Percentiles rank a stretch among this genome's conserved stretches.
Conservation (phyloP, 2,888 invertebrate genomes). For the Schizaphis graminum region DNA sequence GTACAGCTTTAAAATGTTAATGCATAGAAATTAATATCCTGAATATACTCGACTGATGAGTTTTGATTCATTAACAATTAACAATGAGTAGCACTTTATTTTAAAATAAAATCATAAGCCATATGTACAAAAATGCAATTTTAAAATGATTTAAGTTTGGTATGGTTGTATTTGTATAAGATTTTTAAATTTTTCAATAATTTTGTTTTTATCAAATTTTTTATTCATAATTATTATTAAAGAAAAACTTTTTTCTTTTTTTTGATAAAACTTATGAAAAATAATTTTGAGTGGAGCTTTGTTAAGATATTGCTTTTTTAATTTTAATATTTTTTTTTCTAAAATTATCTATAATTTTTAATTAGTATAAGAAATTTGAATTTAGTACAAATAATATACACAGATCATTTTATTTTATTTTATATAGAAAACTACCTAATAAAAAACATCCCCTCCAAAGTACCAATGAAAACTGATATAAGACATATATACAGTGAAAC, state of each 20-base stretch:
- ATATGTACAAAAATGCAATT: neutral
- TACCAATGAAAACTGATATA: neutral
- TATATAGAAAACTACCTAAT: neutral
- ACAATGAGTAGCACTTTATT: neutral
- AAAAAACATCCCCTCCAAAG: neutral
- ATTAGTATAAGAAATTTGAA: neutral
- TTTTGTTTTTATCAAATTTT: neutral
- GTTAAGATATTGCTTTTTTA: neutral
- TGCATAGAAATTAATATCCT: neutral
- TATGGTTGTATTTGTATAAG: neutral
- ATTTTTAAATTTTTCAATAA: neutral
- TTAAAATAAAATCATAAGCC: neutral
- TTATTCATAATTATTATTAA: neutral
- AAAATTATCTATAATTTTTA: neutral
- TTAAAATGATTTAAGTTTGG: neutral
- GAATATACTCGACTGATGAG: neutral
- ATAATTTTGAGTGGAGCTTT: neutral
- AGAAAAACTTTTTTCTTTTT: neutral
- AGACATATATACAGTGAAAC: too few species aligned
- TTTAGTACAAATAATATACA: neutral
- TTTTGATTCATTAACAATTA: neutral
- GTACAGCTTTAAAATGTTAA: constrained; percentile 55
- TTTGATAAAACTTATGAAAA: neutral
- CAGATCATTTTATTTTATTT: neutral
- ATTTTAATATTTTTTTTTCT: neutral